Evolutionary conservation across 1,140 invertebrate genomes (phyloP).

Genomic region (Apis dorsata): DNA sequence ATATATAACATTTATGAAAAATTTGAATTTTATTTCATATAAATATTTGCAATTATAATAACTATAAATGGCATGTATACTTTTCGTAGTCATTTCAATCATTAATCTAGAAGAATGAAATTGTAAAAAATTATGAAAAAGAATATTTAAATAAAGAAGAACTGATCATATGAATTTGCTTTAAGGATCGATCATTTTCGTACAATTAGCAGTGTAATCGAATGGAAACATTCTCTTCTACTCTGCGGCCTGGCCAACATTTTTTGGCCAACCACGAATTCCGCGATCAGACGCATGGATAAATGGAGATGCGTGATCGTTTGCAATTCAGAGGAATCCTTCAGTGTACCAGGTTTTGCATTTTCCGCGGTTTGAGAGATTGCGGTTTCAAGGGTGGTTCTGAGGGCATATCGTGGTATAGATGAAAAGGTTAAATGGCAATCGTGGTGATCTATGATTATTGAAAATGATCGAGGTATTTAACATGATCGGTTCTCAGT

Average conservation of each 20-base stretch:
- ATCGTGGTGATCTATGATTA: neutral
- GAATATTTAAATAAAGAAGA: too few relatives aligned
- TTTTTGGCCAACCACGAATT: slow-evolving; percentile 22
- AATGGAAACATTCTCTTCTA: slow-evolving; percentile 54
- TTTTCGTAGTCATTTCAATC: too few relatives aligned
- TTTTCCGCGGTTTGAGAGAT: neutral
- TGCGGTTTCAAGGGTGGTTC: neutral
- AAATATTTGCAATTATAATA: too few relatives aligned
- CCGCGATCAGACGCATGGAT: slow-evolving; percentile 8
- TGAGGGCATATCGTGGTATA: neutral
- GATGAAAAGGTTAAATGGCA: neutral
- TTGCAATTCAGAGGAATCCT: neutral
- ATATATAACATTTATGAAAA: too few relatives aligned
- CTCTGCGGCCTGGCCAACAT: slow-evolving; percentile 32
- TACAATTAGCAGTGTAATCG: slow-evolving; percentile 59
- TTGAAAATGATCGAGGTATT: neutral
- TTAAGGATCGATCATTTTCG: slow-evolving; percentile 48
- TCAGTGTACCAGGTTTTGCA: neutral
- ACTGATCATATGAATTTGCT: slow-evolving; percentile 47
- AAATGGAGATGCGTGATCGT: slow-evolving; percentile 8
- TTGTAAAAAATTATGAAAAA: too few relatives aligned
- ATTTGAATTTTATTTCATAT: too few relatives aligned
- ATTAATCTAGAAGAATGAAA: too few relatives aligned
- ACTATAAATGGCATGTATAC: too few relatives aligned
- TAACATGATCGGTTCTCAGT: neutral